Evolutionary conservation across 2,888 invertebrate species (phyloP).

Genomic region (Coronaproctus castanopsis): DNA sequence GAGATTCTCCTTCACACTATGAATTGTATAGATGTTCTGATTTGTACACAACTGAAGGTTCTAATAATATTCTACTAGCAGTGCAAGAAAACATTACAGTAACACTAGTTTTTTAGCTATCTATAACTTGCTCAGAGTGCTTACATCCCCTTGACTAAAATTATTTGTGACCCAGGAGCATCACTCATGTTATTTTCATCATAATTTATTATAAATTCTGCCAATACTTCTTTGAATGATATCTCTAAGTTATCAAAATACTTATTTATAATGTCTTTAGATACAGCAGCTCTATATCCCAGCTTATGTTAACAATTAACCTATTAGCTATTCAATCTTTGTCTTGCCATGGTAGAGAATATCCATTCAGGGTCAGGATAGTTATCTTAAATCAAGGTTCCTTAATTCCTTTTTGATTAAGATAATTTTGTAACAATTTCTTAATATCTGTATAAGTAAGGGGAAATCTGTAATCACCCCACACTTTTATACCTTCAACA

Average conservation of each 20-base stretch:
- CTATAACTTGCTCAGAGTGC: neutral
- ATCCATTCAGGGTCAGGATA: neutral
- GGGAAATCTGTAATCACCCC: no score
- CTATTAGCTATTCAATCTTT: neutral
- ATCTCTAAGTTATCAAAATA: no score
- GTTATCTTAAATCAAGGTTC: neutral
- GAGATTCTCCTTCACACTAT: neutral
- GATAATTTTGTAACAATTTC: slow-evolving; percentile 2
- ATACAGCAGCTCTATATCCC: no score
- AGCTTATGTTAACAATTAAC: no score
- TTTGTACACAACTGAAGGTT: neutral
- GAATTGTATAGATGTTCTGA: neutral
- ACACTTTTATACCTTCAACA: no score
- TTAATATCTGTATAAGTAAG: no score
- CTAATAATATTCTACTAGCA: neutral
- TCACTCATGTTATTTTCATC: no score
- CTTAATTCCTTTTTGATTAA: neutral
- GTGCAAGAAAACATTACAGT: neutral
- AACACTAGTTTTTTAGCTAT: neutral
- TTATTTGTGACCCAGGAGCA: no score
- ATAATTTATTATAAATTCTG: no score
- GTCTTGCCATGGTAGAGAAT: neutral
- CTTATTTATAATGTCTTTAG: no score
- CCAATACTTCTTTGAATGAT: no score
- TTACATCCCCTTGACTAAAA: no score